Base-by-base conservation (phyloP, 2,888 invertebrate genomes). In the Troilus luridus region DNA sequence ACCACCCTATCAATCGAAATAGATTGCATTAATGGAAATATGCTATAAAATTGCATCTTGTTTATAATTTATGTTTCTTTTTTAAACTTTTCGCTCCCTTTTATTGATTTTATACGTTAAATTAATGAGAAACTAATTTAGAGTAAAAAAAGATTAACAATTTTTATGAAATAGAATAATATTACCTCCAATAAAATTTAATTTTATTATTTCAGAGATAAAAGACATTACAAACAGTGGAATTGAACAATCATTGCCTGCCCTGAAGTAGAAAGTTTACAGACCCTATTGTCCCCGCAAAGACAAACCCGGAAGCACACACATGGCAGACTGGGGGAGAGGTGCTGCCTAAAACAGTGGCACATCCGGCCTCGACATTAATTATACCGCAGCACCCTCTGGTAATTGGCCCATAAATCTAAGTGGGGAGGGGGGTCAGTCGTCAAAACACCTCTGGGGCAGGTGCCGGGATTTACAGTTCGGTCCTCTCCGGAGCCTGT, bases 321-420 rank as follows among this genome's bases (percentile, higher is more conserved):
- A 77, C 27, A 27, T 1, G 27, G 64, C 17, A 24, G 67, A n/a
- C 67, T 24, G 24, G 67, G 24, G 24, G 67, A 67, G 24, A 67
- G 24, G 67, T 67, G 67, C 67, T 24, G 14, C 27, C 67, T 67
- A 67, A 24, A 67, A 67, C 24, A 67, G 24, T 14, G 17, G 72
- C 72, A 77, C 27, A 41, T 77, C 6, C 17, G 41, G 41, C 0
- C 72, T 17, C 27, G 72, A 41, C 85, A 56, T 85, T 85, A 85
- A 85, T 85, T 85, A 85, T 85, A 85, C 56, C n/a, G 12, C 56
- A 85, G 85, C n/a, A 85, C 56, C 85, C 56, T n/a, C n/a, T 11
- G 81, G 85, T 85, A 85, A 85, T 85, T 85, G 85, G 85, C n/a
- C 85, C 85, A 14, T 85, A 85, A 85, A 85, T 85, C 85, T 85